Percentiles rank a stretch among this genome's conserved stretches.
Evolutionary conservation across 1,140 invertebrate genomes (phyloP).

Genomic region (Cardiocondyla obscurior): DNA sequence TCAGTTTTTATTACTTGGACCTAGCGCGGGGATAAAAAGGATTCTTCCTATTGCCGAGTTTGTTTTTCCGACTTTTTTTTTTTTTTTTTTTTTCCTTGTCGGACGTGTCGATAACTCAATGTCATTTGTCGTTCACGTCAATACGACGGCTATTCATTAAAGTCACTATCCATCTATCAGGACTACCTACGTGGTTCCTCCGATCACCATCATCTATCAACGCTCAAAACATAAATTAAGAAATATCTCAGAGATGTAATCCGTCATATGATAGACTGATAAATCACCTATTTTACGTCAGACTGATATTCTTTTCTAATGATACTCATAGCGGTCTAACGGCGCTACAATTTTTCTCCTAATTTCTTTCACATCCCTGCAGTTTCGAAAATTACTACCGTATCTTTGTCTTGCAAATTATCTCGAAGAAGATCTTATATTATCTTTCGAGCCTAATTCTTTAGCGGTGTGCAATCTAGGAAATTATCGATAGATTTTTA

Average conservation of each 20-base stretch:
- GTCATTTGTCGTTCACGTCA: conserved; percentile 35
- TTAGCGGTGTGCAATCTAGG: not conserved
- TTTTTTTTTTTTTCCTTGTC: conserved; percentile 8
- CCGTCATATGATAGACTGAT: not conserved
- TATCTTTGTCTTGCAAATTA: not conserved
- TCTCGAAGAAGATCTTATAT: not conserved
- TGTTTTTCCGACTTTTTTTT: conserved; percentile 21
- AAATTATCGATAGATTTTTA: not conserved
- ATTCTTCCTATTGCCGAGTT: not conserved
- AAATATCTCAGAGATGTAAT: conserved; percentile 18
- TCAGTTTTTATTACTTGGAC: conserved; percentile 59
- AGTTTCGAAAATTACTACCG: not conserved
- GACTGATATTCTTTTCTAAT: not conserved
- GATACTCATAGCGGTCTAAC: not conserved
- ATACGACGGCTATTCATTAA: conserved; percentile 44
- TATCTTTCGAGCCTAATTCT: not conserved
- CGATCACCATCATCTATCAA: conserved; percentile 29
- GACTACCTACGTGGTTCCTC: not conserved
- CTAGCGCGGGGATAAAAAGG: conserved; percentile 19
- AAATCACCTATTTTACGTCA: conserved; percentile 5
- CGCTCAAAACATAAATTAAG: conserved; percentile 28
- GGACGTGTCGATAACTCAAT: conserved; percentile 38
- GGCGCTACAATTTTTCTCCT: not conserved
- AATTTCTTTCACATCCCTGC: not conserved
- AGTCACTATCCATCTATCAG: conserved; percentile 45